These are phyloP conservation scores for Sminthurides aquaticus DNA, from an alignment of 2,888 invertebrate species.

Conservation along the genomic window DNA sequence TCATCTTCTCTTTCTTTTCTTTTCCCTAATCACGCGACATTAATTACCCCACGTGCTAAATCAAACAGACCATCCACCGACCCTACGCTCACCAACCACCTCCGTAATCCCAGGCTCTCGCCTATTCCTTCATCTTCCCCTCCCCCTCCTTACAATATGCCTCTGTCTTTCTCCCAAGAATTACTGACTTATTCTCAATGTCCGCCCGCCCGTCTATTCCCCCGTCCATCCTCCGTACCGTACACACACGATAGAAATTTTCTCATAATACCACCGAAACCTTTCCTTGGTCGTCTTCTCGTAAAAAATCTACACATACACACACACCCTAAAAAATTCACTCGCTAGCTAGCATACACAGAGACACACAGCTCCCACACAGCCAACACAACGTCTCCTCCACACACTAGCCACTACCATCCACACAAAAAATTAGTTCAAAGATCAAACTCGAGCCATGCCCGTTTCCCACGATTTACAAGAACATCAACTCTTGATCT, in stretches of 20 bases:
- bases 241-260: too few species aligned
- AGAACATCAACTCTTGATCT: slow-evolving; percentile 29
- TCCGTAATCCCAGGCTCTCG: neutral
- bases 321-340: slow-evolving; percentile 17
- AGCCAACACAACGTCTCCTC: slow-evolving; percentile 13
- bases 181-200: too few species aligned
- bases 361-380: slow-evolving; percentile 21
- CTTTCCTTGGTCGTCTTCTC: too few species aligned
- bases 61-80: neutral
- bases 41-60: neutral
- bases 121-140: neutral
- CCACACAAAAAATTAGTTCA: slow-evolving; percentile 23
- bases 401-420: neutral
- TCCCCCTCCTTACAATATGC: too few species aligned
- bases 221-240: too few species aligned
- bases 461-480: slow-evolving; percentile 35
- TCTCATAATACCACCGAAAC: too few species aligned
- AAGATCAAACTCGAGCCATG: slow-evolving; percentile 22
- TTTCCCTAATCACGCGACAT: neutral
- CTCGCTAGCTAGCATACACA: neutral
- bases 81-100: neutral
- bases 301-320: slow-evolving; percentile 2
- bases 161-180: too few species aligned
- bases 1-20: slow-evolving; percentile 19
- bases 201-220: too few species aligned